These are phyloP conservation scores for Halcyon malimbica DNA, from an alignment of 2,113 vertebrate genomes.

Conservation along the genomic window DNA sequence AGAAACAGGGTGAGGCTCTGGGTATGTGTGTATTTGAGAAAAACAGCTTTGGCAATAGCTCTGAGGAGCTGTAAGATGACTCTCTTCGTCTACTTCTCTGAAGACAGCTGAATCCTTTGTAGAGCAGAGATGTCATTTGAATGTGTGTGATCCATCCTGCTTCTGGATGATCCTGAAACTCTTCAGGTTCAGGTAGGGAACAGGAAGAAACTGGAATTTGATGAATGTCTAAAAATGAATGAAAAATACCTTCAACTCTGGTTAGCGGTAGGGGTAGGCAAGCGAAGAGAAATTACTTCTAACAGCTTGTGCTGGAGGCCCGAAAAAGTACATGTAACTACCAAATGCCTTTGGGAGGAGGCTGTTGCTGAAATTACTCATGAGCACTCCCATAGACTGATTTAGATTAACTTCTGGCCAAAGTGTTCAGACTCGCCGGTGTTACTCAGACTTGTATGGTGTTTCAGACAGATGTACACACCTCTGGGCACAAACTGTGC, in stretches of 20 bases:
- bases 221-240: background rate
- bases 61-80: background rate
- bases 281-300: background rate
- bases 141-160: background rate
- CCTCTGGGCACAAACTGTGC: background rate
- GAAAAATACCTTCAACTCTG: background rate
- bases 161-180: background rate
- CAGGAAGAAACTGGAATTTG: background rate
- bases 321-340: background rate
- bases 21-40: background rate
- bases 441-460: background rate
- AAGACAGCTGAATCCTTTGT: background rate
- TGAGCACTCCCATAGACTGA: background rate
- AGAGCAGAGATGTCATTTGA: background rate
- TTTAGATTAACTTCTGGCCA: background rate
- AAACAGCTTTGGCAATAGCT: background rate
- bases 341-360: background rate
- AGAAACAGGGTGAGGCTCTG: background rate
- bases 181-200: background rate
- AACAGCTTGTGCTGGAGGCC: background rate
- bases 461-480: background rate
- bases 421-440: background rate
- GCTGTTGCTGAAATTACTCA: background rate
- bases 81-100: background rate
- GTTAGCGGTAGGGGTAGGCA: background rate